These are phyloP conservation scores for Lasioglossum lativentre DNA, from an alignment of 2,888 invertebrate genomes.

Conservation along the genomic window DNA sequence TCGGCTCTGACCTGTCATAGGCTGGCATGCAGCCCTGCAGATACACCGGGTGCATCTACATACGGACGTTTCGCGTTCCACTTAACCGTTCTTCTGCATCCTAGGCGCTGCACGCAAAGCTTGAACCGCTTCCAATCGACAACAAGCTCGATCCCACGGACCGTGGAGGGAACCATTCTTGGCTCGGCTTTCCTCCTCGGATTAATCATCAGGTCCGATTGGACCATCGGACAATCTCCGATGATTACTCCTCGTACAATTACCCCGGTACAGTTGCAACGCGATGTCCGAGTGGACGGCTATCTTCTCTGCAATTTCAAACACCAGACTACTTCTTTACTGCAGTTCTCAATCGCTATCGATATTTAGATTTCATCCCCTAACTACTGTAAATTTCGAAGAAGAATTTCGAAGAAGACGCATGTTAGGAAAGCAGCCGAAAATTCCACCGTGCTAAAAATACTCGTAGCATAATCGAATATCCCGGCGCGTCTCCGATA, in stretches of 20 bases:
- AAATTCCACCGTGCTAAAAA: background rate
- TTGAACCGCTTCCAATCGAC: constrained; percentile 21
- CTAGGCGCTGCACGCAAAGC: constrained; percentile 49
- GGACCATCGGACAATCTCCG: background rate
- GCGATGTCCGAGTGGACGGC: background rate
- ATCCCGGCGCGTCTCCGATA: background rate
- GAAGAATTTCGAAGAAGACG: too few species aligned
- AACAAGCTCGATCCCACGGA: background rate
- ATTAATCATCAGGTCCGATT: background rate
- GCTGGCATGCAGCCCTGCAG: constrained; percentile 60
- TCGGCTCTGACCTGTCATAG: constrained; percentile 64
- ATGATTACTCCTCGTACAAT: background rate
- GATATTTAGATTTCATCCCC: too few species aligned
- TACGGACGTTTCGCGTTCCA: constrained; percentile 47
- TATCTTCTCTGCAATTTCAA: too few species aligned
- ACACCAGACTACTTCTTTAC: too few species aligned
- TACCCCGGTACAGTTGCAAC: background rate
- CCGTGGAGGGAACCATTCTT: background rate
- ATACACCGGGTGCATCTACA: constrained; percentile 49
- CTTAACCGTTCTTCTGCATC: constrained; percentile 51
- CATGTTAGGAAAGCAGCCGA: too few species aligned
- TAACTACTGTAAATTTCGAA: too few species aligned
- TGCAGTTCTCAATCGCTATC: too few species aligned
- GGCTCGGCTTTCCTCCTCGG: background rate
- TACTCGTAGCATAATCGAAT: background rate